Conservation (phyloP, 2,113 vertebrate species). For the Peromyscus maniculatus region DNA sequence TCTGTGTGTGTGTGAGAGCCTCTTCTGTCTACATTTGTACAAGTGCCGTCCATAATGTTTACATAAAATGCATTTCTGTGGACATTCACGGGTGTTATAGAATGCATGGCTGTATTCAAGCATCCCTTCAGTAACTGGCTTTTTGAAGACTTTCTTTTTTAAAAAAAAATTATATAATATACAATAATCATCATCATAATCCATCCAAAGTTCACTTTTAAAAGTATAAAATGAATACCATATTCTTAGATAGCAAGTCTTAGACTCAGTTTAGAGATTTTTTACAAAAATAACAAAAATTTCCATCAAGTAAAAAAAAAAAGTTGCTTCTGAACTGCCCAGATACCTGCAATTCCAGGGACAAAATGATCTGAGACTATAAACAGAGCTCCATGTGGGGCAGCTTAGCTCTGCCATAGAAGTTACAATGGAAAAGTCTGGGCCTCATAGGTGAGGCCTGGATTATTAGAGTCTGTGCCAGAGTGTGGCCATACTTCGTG, state of each 20-base stretch:
- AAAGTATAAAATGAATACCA: background rate
- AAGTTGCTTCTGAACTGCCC: background rate
- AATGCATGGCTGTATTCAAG: background rate
- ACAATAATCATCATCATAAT: background rate
- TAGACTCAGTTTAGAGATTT: background rate
- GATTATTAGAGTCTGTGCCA: background rate
- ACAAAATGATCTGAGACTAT: background rate
- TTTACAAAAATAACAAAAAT: background rate
- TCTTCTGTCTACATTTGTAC: background rate
- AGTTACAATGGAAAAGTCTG: background rate
- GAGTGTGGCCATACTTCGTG: background rate
- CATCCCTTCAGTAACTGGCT: background rate
- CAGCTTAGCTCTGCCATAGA: background rate
- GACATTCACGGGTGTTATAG: too few species aligned
- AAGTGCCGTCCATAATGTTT: background rate
- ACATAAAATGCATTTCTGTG: background rate
- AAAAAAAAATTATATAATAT: background rate
- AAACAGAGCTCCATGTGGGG: fast-evolving
- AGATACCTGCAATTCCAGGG: background rate
- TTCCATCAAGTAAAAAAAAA: background rate
- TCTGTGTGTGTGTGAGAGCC: background rate
- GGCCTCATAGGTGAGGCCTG: background rate
- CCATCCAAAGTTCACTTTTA: background rate
- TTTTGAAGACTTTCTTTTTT: slow-evolving; percentile 19
- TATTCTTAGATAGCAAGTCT: background rate